Conservation (phyloP, 2,113 vertebrate genomes). For the Scalopus aquaticus region DNA sequence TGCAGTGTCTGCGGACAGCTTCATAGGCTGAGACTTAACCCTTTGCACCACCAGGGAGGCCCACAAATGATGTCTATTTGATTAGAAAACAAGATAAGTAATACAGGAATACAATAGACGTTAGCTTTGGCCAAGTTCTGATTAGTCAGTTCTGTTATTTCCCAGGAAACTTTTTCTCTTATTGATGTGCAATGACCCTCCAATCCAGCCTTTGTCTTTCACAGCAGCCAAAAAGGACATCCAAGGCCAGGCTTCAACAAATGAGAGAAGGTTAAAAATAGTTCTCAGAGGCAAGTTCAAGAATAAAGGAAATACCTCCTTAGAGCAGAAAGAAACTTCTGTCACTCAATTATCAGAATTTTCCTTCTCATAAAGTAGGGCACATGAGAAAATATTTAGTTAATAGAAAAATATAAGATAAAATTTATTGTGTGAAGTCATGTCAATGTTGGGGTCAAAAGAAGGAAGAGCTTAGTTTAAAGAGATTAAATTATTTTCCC, state of each 20-base stretch:
- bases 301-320: neutral
- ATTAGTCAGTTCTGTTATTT: neutral
- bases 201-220: neutral
- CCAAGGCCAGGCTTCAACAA: neutral
- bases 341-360: neutral
- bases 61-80: neutral
- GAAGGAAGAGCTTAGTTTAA: neutral
- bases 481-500: neutral
- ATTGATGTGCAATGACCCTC: neutral
- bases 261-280: neutral
- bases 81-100: neutral
- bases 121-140: neutral
- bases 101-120: neutral
- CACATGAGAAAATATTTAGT: neutral
- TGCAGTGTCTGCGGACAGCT: no score
- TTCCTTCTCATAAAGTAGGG: neutral
- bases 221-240: neutral
- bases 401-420: neutral
- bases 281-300: neutral
- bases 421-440: neutral
- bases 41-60: no score
- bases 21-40: no score
- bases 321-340: neutral
- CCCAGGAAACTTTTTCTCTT: neutral
- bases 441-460: rapidly evolving